phyloP scores from a whole-genome alignment of 2,888 invertebrate species.

The Eupithecia dodoneata region DNA sequence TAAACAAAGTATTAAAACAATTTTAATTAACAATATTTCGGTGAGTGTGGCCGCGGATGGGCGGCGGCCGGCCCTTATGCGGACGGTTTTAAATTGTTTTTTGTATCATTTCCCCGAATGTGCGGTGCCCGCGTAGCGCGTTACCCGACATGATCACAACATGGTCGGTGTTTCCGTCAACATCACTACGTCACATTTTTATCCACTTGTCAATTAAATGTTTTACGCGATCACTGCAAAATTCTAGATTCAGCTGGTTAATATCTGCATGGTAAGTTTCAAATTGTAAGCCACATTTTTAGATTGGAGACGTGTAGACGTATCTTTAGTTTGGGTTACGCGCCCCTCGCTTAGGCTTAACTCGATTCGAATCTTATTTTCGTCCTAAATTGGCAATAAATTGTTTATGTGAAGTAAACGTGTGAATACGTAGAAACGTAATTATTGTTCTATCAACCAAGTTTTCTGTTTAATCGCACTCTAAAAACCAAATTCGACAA shows the following conservation, averaged over 20 bases:
- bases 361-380: conserved; percentile 47
- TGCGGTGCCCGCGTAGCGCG: conserved; percentile 46
- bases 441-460: conserved; percentile 38
- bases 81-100: conserved; percentile 66
- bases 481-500: not conserved
- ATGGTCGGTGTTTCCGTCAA: conserved; percentile 63
- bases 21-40: conserved; percentile 73
- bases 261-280: not conserved
- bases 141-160: conserved; percentile 49
- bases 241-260: not conserved
- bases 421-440: conserved; percentile 27
- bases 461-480: not conserved
- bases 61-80: conserved; percentile 52
- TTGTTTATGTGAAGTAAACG: conserved; percentile 49
- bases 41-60: conserved; percentile 53
- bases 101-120: conserved; percentile 56
- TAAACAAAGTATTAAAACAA: conserved; percentile 69
- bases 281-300: conserved; percentile 30
- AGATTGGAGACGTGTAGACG: conserved; percentile 43
- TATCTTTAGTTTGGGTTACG: conserved; percentile 43
- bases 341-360: conserved; percentile 46
- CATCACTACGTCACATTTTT: conserved; percentile 70
- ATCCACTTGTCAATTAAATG: conserved; percentile 80
- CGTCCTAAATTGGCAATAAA: conserved; percentile 52
- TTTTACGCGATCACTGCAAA: conserved; percentile 74